A percentile compares a stretch with the other conserved stretches of the same genome.
phyloP scores from a whole-genome alignment of 2,888 invertebrate species.

The Mystacides longicornis region DNA sequence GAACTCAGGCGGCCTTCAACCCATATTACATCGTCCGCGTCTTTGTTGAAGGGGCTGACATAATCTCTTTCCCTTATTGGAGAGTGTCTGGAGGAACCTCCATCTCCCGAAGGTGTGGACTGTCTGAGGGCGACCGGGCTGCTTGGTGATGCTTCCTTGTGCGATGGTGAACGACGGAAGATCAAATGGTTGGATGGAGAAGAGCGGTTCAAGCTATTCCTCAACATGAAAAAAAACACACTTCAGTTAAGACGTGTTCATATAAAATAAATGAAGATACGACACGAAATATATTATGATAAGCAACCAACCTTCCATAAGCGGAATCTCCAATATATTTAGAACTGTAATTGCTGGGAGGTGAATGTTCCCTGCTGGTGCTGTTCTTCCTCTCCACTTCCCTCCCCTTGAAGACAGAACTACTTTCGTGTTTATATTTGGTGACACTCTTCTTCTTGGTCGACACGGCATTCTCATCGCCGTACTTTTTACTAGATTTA shows the following conservation, averaged over 20 bases:
- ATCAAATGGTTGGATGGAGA: constrained; percentile 16
- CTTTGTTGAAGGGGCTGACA: constrained; percentile 5
- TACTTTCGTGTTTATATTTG: constrained; percentile 29
- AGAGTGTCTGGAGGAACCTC: constrained; percentile 1
- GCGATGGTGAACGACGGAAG: constrained; percentile 13
- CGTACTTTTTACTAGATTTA: constrained; percentile 8
- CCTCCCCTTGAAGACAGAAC: constrained; percentile 12
- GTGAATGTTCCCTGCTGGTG: constrained; percentile 31
- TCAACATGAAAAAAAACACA: constrained; percentile 15
- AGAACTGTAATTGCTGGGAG: constrained; percentile 23
- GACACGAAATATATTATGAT: background rate
- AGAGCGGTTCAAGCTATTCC: constrained; percentile 24
- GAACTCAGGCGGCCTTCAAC: constrained; percentile 42
- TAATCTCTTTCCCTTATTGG: constrained; percentile 9
- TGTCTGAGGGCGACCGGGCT: constrained; percentile 2
- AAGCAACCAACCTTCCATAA: constrained; percentile 67
- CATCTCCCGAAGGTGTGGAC: constrained; percentile 3
- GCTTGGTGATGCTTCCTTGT: constrained; percentile 9
- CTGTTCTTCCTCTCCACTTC: constrained; percentile 8
- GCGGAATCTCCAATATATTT: constrained; percentile 55
- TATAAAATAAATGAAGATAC: constrained; percentile 4
- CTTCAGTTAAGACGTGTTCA: background rate
- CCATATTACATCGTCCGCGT: constrained; percentile 1
- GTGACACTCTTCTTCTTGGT: constrained; percentile 33
- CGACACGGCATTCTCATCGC: constrained; percentile 8